These are phyloP conservation scores for Pogoniulus pusillus DNA, from an alignment of 2,797 vertebrate species.

Conservation along the genomic window DNA sequence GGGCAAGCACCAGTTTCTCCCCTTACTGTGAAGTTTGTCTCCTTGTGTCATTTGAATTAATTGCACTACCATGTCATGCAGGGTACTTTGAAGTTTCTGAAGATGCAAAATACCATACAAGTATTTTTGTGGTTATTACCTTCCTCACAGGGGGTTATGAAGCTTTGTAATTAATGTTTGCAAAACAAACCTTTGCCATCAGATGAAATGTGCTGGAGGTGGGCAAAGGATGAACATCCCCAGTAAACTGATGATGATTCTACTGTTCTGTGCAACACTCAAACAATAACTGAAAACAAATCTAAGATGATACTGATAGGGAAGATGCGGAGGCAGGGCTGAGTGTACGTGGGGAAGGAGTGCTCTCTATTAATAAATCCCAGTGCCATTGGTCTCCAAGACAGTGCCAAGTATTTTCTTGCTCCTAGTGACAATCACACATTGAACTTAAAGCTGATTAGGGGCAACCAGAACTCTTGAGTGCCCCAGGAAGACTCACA, in stretches of 20 bases:
- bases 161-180: conserved; percentile 56
- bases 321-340: conserved; percentile 12
- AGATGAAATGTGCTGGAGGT: conserved; percentile 15
- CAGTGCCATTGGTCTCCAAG: background rate
- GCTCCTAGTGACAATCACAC: background rate
- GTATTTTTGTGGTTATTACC: conserved; percentile 55
- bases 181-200: conserved; percentile 47
- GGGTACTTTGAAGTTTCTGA: conserved; percentile 36
- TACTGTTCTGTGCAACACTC: conserved; percentile 40
- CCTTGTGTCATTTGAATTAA: background rate
- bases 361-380: conserved; percentile 25
- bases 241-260: conserved; percentile 59
- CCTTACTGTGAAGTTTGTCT: background rate
- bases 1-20: background rate
- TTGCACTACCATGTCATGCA: background rate
- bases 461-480: background rate
- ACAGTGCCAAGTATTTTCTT: conserved; percentile 14
- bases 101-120: conserved; percentile 39
- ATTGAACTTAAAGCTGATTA: background rate
- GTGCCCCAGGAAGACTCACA: background rate
- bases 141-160: conserved; percentile 40
- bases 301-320: conserved; percentile 11
- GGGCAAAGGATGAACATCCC: conserved; percentile 59
- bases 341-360: background rate
- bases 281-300: conserved; percentile 58